These are phyloP conservation scores for Phymatocera aterrima DNA, from an alignment of 2,888 invertebrate species.

Conservation along the genomic window DNA sequence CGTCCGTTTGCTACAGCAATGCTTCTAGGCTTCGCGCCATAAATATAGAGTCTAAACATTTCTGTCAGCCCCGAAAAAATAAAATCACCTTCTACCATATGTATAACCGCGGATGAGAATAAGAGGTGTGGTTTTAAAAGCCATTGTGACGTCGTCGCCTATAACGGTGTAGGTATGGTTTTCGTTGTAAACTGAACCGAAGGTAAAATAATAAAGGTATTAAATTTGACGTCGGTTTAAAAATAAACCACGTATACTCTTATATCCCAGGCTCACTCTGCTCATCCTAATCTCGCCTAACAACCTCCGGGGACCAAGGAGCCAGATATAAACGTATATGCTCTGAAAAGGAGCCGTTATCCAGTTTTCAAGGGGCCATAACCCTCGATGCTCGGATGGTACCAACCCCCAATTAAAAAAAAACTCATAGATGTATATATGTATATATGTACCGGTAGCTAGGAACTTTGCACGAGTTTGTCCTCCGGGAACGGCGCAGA, in stretches of 20 bases:
- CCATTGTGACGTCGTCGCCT: conserved; percentile 19
- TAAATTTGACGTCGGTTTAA: conserved; percentile 21
- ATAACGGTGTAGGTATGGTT: not conserved
- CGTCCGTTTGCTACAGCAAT: not conserved
- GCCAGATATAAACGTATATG: not conserved
- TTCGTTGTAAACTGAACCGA: conserved; percentile 14
- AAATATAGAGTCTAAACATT: conserved; percentile 2
- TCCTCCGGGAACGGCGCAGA: not conserved
- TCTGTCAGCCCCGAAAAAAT: not conserved
- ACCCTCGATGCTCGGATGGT: not conserved
- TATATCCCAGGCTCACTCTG: conserved; percentile 10
- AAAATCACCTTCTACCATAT: not conserved
- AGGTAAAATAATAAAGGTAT: conserved; percentile 1
- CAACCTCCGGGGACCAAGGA: conserved; percentile 29
- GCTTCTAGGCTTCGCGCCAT: not conserved
- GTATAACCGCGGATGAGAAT: not conserved
- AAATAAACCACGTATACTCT: conserved; percentile 38
- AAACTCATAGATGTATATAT: not conserved
- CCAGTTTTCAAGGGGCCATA: conserved; percentile 22
- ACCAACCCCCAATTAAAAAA: not conserved
- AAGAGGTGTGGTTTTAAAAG: conserved; percentile 21
- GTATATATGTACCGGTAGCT: not conserved
- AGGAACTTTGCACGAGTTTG: conserved; percentile 18
- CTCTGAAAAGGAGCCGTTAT: not conserved
- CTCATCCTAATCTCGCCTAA: conserved; percentile 29